Evolutionary conservation across 2,888 invertebrate species (phyloP).

Genomic region (Sipunculus nudus): DNA sequence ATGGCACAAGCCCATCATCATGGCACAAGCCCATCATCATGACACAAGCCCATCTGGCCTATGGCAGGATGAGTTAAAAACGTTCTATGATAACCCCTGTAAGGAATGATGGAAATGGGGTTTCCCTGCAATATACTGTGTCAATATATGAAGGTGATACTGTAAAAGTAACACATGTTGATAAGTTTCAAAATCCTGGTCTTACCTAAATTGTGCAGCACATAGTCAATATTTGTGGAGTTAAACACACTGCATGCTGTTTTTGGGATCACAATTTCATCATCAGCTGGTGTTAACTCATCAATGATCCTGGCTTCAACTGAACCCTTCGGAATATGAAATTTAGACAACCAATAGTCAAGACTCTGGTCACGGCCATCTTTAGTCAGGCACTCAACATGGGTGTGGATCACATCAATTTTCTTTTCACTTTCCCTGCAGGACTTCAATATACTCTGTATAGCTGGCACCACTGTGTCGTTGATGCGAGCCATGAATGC

Average conservation of each 20-base stretch:
- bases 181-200: neutral
- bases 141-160: neutral
- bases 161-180: neutral
- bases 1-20: too few relatives aligned
- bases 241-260: slow-evolving; percentile 30
- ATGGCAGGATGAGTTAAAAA: too few relatives aligned
- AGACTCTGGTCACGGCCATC: slow-evolving; percentile 30
- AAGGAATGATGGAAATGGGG: neutral
- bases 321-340: slow-evolving; percentile 25
- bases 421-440: too few relatives aligned
- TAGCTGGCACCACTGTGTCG: slow-evolving; percentile 7
- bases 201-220: slow-evolving; percentile 27
- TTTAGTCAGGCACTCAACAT: slow-evolving; percentile 25
- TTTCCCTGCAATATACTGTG: neutral
- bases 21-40: too few relatives aligned
- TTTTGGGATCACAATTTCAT: slow-evolving; percentile 30
- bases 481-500: slow-evolving; percentile 16
- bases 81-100: too few relatives aligned
- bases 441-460: slow-evolving; percentile 12
- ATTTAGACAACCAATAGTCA: slow-evolving; percentile 24
- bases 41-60: too few relatives aligned
- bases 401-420: slow-evolving; percentile 18
- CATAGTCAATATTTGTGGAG: slow-evolving; percentile 31
- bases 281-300: slow-evolving; percentile 13
- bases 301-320: slow-evolving; percentile 10